Evolutionary conservation across 1,140 invertebrate species (phyloP).

Genomic region (Drosophila biarmipes): DNA sequence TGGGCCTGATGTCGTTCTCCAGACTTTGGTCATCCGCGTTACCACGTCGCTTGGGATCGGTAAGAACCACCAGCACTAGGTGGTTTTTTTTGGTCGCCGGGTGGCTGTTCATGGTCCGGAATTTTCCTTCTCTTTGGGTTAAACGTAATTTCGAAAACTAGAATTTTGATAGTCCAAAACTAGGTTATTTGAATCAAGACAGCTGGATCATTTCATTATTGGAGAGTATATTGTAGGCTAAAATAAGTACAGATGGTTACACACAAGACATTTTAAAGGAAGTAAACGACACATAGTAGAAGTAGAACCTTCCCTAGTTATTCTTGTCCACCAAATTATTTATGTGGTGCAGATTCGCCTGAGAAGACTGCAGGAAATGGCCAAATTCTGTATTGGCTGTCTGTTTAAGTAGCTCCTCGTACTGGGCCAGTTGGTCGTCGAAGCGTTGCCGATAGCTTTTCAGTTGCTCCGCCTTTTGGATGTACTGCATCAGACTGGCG

Average conservation of each 20-base stretch:
- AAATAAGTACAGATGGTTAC: not conserved
- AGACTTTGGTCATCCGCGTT: not conserved
- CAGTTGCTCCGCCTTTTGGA: conserved; percentile 43
- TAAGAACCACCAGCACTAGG: conserved; percentile 53
- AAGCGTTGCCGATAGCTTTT: conserved; percentile 15
- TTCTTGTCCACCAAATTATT: conserved; percentile 14
- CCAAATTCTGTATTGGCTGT: conserved; percentile 17
- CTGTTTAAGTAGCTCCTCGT: conserved; percentile 22
- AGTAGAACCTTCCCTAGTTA: not conserved
- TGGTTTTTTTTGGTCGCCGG: conserved; percentile 32
- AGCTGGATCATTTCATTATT: not conserved
- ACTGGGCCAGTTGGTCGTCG: conserved; percentile 25
- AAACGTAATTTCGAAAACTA: conserved; percentile 13
- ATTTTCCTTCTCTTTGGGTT: not conserved
- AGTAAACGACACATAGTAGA: too few relatives aligned
- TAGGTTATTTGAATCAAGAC: conserved; percentile 8
- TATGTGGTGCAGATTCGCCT: conserved; percentile 24
- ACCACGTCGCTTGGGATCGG: conserved; percentile 26
- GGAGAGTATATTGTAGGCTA: not conserved
- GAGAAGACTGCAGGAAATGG: conserved; percentile 26
- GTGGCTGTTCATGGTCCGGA: conserved; percentile 8
- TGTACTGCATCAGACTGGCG: conserved; percentile 23
- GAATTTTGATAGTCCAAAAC: conserved; percentile 52
- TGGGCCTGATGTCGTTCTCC: conserved; percentile 40
- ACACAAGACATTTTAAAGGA: too few relatives aligned